A percentile compares a stretch with the other conserved stretches of the same genome.
These are phyloP conservation scores for Toxotes chatareus DNA, from an alignment of 2,113 vertebrate genomes.

Conservation along the genomic window DNA sequence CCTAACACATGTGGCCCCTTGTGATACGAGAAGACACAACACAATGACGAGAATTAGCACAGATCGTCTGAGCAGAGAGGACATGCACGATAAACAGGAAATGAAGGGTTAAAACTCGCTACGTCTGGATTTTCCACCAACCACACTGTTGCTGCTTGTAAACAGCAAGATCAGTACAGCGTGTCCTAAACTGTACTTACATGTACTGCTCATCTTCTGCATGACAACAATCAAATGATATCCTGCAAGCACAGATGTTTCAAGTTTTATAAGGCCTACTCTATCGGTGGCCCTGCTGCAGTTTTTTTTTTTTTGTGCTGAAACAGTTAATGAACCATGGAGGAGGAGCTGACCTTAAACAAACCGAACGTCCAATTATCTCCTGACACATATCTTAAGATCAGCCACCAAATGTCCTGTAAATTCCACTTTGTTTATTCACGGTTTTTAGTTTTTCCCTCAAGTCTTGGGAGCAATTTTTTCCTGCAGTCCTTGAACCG, in stretches of 20 bases:
- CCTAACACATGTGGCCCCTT: not conserved
- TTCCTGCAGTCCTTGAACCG: constrained; percentile 17
- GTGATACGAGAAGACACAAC: constrained; percentile 30
- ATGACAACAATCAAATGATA: not conserved
- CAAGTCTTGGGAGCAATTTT: constrained; percentile 18
- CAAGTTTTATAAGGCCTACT: not conserved
- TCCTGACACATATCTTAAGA: constrained; percentile 40
- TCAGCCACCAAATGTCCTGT: constrained; percentile 29
- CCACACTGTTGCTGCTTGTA: constrained; percentile 69
- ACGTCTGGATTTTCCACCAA: constrained; percentile 71
- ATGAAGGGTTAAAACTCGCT: constrained; percentile 75
- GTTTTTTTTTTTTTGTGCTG: constrained; percentile 11
- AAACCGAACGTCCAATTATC: constrained; percentile 42
- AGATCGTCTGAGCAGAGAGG: constrained; percentile 47
- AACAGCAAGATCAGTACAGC: constrained; percentile 42
- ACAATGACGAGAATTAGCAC: constrained; percentile 41
- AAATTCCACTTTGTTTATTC: constrained; percentile 42
- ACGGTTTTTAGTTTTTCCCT: not conserved
- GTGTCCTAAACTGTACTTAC: constrained; percentile 21
- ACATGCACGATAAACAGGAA: constrained; percentile 77
- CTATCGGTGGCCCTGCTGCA: not conserved
- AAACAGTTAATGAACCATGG: constrained; percentile 31
- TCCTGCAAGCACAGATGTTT: not conserved
- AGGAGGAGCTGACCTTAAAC: constrained; percentile 18
- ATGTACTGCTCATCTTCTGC: not conserved